These are phyloP conservation scores for Platyrinchus mystaceus DNA, from an alignment of 2,797 vertebrate species.

Conservation along the genomic window DNA sequence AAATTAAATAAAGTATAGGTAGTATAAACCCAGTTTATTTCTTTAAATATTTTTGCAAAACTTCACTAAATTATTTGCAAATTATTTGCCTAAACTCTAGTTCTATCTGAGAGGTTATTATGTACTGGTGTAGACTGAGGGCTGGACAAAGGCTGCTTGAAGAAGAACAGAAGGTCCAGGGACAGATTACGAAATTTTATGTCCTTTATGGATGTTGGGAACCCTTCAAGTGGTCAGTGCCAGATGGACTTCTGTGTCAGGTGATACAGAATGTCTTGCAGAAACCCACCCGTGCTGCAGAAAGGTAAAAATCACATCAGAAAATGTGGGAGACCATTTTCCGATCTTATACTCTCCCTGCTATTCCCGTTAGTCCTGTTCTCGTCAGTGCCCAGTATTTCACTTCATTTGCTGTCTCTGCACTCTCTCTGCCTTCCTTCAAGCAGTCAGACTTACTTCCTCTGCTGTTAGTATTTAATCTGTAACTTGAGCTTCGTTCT, in stretches of 20 bases:
- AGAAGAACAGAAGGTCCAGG: not conserved
- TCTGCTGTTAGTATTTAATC: not conserved
- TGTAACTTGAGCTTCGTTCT: not conserved
- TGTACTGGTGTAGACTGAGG: too few species aligned
- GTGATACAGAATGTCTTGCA: not conserved
- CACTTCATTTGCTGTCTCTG: not conserved
- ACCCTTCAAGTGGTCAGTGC: rapidly evolving
- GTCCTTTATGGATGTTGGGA: not conserved
- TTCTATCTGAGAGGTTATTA: not conserved
- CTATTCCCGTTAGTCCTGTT: not conserved
- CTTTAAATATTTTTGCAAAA: not conserved
- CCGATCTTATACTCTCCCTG: rapidly evolving
- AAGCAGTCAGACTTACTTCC: not conserved
- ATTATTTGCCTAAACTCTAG: not conserved
- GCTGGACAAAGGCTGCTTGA: not conserved
- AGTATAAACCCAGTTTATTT: not conserved
- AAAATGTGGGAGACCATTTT: not conserved
- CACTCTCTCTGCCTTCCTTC: not conserved
- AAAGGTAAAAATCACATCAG: not conserved
- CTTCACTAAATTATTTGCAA: not conserved
- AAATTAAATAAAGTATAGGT: not conserved
- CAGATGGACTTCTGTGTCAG: not conserved
- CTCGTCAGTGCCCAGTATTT: not conserved
- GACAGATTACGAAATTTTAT: not conserved
- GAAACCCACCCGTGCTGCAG: not conserved